Percentiles rank a stretch among this genome's conserved stretches.
phyloP scores from a whole-genome alignment of 1,140 invertebrate genomes.

The Drosophila azteca region DNA sequence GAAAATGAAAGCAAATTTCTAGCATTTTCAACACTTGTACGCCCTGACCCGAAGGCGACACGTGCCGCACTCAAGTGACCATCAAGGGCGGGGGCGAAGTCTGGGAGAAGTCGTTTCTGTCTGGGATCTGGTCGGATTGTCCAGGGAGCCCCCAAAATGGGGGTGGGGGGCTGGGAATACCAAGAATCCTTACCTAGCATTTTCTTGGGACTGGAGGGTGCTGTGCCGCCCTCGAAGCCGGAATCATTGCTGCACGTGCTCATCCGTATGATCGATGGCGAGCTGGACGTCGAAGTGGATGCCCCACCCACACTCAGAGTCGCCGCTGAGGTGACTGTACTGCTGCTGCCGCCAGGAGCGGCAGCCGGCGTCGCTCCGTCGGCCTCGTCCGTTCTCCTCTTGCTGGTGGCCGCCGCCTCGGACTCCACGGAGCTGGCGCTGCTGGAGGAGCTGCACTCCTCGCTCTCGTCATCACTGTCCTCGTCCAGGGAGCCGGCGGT shows the following conservation, averaged over 20 bases:
- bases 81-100: background rate
- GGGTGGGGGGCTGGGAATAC: too few species aligned
- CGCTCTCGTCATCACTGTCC: slow-evolving; percentile 72
- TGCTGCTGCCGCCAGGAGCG: too few species aligned
- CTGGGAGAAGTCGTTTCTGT: slow-evolving; percentile 12
- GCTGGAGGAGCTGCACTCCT: slow-evolving; percentile 57
- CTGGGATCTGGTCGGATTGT: background rate
- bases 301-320: slow-evolving; percentile 14
- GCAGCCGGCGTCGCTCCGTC: too few species aligned
- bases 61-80: slow-evolving; percentile 45
- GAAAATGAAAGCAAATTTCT: slow-evolving; percentile 39
- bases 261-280: slow-evolving; percentile 79
- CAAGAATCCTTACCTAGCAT: slow-evolving; percentile 76
- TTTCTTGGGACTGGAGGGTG: slow-evolving; percentile 83
- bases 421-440: slow-evolving; percentile 58
- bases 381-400: background rate
- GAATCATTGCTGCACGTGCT: slow-evolving; percentile 84
- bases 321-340: background rate
- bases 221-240: slow-evolving; percentile 83
- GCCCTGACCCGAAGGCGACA: slow-evolving; percentile 28
- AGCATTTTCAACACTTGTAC: slow-evolving; percentile 10
- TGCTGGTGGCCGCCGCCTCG: slow-evolving; percentile 23
- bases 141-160: background rate
- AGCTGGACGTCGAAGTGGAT: slow-evolving; percentile 18
- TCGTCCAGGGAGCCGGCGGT: slow-evolving; percentile 51